Conservation (phyloP, 2,113 vertebrate species). For the Tachysurus vachellii region DNA sequence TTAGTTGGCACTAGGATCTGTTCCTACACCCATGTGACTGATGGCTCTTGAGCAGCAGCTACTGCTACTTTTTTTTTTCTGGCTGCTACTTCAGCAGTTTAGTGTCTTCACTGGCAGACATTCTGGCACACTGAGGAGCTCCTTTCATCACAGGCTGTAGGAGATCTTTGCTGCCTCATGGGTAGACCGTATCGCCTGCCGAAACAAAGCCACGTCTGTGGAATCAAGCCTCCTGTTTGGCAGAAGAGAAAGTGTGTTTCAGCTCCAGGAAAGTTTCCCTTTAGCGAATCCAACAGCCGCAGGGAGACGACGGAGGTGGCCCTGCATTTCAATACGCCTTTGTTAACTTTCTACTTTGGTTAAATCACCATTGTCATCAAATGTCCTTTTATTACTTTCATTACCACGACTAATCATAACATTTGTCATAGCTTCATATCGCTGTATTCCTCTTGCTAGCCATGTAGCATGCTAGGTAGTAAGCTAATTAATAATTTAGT, state of each 20-base stretch:
- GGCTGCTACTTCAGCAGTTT: conserved; percentile 26
- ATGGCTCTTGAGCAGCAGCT: background rate
- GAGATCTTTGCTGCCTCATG: conserved; percentile 20
- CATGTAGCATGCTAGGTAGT: background rate
- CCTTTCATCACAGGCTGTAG: conserved; percentile 17
- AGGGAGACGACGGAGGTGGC: background rate
- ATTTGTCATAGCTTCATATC: background rate
- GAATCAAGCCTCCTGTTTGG: conserved; percentile 15
- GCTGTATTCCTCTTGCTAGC: background rate
- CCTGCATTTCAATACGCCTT: background rate
- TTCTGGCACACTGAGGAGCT: conserved; percentile 12
- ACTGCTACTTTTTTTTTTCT: background rate
- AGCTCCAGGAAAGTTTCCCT: conserved; percentile 19
- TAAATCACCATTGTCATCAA: background rate
- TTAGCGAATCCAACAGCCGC: conserved; percentile 1
- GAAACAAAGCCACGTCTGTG: conserved; percentile 19
- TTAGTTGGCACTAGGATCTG: background rate
- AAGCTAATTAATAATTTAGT: background rate
- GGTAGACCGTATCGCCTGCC: conserved; percentile 9
- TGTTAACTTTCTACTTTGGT: background rate
- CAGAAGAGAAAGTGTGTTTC: conserved; percentile 10
- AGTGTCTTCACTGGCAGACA: conserved; percentile 19
- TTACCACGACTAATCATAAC: background rate
- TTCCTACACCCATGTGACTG: conserved; percentile 11
- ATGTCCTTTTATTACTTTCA: background rate